Base-by-base conservation (phyloP, 2,113 vertebrate genomes). In the Microtus richardsoni region DNA sequence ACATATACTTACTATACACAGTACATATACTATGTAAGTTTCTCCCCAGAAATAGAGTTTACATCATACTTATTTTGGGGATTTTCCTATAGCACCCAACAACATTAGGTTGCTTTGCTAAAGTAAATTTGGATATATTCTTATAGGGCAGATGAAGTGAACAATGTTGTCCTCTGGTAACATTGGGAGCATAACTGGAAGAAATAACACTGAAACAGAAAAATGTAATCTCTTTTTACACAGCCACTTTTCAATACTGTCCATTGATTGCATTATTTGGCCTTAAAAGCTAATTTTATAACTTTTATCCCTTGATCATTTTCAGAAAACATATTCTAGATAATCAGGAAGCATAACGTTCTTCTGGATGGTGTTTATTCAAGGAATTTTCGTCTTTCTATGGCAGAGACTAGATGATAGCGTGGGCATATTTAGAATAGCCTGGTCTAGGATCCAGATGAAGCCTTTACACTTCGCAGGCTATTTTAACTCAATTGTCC, bases 101-200 rank as follows among this genome's bases (percentile, higher is more conserved):
- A 80, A 66, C 14, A 80, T 9, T 39, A 52, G n/a, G 52, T 3
- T 86, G 60, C 74, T 89, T 52, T 5, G 30, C 60, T 73, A 54
- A 82, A 89, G 80, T 85, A 66, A 95, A 94, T 77, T 88, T 95
- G 75, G 91, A 64, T 82, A 39, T 83, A 28, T 33, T 80, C 26
- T 94, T 41, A 68, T 21, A 11, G 52, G 83, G 47, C 2, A 75
- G 41, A 82, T 84, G 54, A 93, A 83, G 17, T 64, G 1, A 78
- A 78, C 39, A 68, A 47, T 7, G 24, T 22, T 83, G 41, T 47
- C 86, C 36, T 78, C 2, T 91, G 58, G 52, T 82, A 71, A 92
- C 36, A 91, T 24, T 3, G 47, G 78, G 84, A 91, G 52, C 28
- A 93, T 92, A 83, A 89, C 0, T 39, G 30, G 13, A 78, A 87